A percentile compares a stretch with the other conserved stretches of the same genome.
phyloP scores from a whole-genome alignment of 2,113 vertebrate genomes.

The Heloderma charlesbogerti region DNA sequence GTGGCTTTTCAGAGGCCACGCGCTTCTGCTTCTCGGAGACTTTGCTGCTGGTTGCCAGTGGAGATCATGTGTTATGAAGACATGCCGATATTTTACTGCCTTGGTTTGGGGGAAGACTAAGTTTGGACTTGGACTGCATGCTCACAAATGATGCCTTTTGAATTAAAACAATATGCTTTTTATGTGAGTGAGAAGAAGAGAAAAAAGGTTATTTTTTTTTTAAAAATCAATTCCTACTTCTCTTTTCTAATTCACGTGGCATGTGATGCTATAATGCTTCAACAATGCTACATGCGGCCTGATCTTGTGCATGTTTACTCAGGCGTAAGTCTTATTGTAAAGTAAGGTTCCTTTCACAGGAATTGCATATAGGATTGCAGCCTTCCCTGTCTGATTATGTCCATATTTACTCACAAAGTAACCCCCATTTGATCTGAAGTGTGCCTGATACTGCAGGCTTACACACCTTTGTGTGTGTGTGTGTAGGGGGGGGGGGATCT shows the following conservation, averaged over 20 bases:
- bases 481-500: background rate
- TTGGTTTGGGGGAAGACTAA: background rate
- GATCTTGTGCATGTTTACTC: background rate
- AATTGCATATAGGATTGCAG: background rate
- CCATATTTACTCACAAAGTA: background rate
- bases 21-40: conserved; percentile 2
- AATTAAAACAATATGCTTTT: background rate
- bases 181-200: background rate
- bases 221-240: conserved; percentile 26
- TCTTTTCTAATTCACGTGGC: conserved; percentile 37
- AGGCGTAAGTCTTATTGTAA: background rate
- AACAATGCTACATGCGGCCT: background rate
- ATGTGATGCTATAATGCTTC: conserved; percentile 2
- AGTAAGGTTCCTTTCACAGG: background rate
- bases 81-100: background rate
- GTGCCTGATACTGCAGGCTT: background rate
- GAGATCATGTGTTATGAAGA: conserved; percentile 44
- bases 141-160: background rate
- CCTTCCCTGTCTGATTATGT: background rate
- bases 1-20: background rate
- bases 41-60: conserved; percentile 28
- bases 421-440: background rate
- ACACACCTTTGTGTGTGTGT: conserved; percentile 57
- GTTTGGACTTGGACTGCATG: too few relatives aligned
- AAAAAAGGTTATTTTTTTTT: background rate